phyloP scores from a whole-genome alignment of 2,888 invertebrate species.

The Nasonovia ribisnigri region DNA sequence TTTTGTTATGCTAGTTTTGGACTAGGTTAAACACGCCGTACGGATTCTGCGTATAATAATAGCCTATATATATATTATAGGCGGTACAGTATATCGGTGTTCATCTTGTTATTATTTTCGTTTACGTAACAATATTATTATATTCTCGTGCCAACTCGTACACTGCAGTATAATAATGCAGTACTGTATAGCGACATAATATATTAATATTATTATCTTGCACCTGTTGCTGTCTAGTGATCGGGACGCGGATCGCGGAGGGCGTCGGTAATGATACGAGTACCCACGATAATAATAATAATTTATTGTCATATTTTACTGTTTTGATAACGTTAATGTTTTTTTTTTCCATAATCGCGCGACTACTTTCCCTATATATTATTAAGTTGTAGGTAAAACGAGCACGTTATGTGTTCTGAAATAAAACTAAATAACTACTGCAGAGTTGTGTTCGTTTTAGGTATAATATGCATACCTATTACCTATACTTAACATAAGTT shows the following conservation, averaged over 20 bases:
- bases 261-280: background rate
- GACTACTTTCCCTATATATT: background rate
- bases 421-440: background rate
- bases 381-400: background rate
- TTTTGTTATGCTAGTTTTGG: background rate
- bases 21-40: background rate
- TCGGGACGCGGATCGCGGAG: background rate
- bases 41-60: background rate
- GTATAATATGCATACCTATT: background rate
- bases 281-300: background rate
- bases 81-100: background rate
- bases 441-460: background rate
- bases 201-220: background rate
- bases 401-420: background rate
- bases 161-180: background rate
- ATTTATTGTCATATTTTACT: background rate
- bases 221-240: background rate
- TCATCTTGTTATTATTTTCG: slow-evolving; percentile 4
- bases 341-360: background rate
- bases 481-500: background rate
- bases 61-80: background rate
- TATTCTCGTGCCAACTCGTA: background rate
- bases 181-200: background rate
- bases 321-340: background rate
- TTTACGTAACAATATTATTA: background rate